A percentile compares a stretch with the other conserved stretches of the same genome.
These are phyloP conservation scores for Cephonodes hylas DNA, from an alignment of 2,888 invertebrate species.

Conservation along the genomic window DNA sequence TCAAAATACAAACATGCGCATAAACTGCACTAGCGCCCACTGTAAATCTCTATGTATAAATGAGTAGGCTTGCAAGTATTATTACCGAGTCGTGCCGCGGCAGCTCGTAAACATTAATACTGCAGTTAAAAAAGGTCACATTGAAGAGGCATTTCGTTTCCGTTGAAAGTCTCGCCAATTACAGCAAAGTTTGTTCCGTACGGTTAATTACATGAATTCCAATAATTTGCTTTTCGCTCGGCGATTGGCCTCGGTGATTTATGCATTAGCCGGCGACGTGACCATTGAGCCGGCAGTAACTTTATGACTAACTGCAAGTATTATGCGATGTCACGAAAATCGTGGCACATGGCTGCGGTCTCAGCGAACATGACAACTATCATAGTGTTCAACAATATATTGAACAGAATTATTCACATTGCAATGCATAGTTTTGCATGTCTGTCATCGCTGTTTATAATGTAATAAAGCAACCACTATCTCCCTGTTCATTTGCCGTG, in stretches of 20 bases:
- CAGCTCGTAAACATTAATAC: background rate
- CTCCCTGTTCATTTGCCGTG: background rate
- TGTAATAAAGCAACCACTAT: background rate
- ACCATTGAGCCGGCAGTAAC: slow-evolving; percentile 32
- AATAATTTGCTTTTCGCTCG: slow-evolving; percentile 20
- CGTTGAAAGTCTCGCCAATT: slow-evolving; percentile 4
- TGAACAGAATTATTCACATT: background rate
- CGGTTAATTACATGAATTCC: background rate
- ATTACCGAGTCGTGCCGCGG: background rate
- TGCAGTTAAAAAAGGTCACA: background rate
- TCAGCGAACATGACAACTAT: slow-evolving; percentile 22
- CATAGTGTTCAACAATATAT: background rate
- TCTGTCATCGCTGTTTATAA: background rate
- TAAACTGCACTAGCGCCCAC: background rate
- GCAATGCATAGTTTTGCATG: background rate
- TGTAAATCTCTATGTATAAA: background rate
- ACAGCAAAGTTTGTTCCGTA: slow-evolving; percentile 3
- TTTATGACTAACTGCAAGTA: slow-evolving; percentile 14
- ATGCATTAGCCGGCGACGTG: slow-evolving; percentile 39
- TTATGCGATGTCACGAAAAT: slow-evolving; percentile 48
- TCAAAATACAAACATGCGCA: background rate
- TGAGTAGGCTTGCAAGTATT: background rate
- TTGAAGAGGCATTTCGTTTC: background rate
- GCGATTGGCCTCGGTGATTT: slow-evolving; percentile 26
- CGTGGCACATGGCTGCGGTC: slow-evolving; percentile 32